Conservation (phyloP, 2,888 invertebrate genomes). For the Pyrrhia umbra region DNA sequence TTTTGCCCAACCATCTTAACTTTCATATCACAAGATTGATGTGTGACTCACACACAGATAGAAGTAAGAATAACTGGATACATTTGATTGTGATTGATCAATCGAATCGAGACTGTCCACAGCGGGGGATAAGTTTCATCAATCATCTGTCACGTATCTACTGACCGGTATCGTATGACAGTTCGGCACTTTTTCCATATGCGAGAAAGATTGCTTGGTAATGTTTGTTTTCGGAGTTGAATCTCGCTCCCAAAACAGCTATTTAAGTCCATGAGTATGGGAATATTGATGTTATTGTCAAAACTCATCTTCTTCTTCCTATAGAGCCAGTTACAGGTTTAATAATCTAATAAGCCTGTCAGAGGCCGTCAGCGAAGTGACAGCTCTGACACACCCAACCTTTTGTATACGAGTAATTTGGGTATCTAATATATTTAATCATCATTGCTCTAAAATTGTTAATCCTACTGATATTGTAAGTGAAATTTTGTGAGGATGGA, state of each 20-base stretch:
- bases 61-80: constrained; percentile 59
- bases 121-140: constrained; percentile 71
- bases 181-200: constrained; percentile 65
- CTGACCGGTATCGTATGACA: constrained; percentile 69
- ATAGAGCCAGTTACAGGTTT: too few relatives aligned
- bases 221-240: constrained; percentile 12
- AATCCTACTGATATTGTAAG: too few relatives aligned
- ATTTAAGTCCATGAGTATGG: not conserved
- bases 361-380: too few relatives aligned
- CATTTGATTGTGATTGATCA: constrained; percentile 76
- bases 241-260: not conserved
- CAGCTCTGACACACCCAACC: too few relatives aligned
- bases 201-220: constrained; percentile 49
- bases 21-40: constrained; percentile 56
- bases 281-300: not conserved
- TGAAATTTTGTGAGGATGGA: too few relatives aligned
- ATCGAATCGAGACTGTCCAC: constrained; percentile 62
- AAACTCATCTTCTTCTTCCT: too few relatives aligned
- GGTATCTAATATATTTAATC: too few relatives aligned
- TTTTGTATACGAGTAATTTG: too few relatives aligned
- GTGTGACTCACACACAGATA: constrained; percentile 42
- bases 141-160: constrained; percentile 71
- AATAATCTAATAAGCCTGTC: too few relatives aligned
- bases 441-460: too few relatives aligned
- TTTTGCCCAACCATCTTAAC: constrained; percentile 37